These are phyloP conservation scores for Dromiciops gliroides DNA, from an alignment of 2,113 vertebrate species.

Conservation along the genomic window DNA sequence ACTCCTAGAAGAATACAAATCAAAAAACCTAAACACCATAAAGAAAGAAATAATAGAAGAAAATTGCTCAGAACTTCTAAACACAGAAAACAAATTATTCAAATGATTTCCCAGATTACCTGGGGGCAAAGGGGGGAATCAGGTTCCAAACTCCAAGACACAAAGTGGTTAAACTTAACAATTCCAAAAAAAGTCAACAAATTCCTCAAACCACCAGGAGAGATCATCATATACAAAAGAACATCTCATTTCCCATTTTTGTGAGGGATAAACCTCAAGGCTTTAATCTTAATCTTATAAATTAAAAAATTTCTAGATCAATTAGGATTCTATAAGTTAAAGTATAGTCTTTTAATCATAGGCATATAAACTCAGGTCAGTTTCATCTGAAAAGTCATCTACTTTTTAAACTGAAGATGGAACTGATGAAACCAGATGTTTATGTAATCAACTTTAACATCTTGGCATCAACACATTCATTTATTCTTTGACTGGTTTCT, in stretches of 20 bases:
- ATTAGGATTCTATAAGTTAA: background rate
- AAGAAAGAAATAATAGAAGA: background rate
- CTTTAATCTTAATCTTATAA: background rate
- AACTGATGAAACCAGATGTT: background rate
- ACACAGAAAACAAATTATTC: background rate
- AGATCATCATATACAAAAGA: background rate
- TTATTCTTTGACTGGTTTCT: background rate
- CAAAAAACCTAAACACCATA: background rate
- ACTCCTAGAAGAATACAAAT: background rate
- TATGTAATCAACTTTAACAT: background rate
- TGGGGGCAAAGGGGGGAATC: background rate
- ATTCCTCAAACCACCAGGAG: background rate
- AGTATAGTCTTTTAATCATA: background rate
- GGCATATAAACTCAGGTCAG: background rate
- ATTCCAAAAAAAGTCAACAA: background rate
- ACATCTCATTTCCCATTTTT: background rate
- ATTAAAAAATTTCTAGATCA: background rate
- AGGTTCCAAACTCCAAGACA: background rate
- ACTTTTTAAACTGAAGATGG: background rate
- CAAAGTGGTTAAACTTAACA: background rate
- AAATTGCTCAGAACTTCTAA: background rate
- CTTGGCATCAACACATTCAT: background rate
- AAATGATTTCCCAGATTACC: background rate
- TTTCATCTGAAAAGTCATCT: background rate
- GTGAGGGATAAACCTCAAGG: background rate